Conservation (phyloP, 2,113 vertebrate genomes). For the Psammodynastes pulverulentus region DNA sequence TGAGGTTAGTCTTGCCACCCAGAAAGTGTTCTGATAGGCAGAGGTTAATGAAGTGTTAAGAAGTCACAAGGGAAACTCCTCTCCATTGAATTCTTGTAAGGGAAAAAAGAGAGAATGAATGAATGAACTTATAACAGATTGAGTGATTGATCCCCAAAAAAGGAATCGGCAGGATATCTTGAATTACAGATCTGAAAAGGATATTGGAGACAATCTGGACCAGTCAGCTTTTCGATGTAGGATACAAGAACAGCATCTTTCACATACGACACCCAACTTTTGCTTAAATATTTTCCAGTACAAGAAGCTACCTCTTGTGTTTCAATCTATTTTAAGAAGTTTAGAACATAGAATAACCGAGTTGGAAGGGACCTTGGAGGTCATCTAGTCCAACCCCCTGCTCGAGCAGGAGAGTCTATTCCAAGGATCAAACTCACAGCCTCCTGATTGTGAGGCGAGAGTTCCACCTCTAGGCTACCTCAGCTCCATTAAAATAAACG, state of each 20-base stretch:
- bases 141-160: not conserved
- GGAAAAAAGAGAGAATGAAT: not conserved
- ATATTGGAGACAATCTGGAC: not conserved
- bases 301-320: not conserved
- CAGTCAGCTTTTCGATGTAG: not conserved
- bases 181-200: not conserved
- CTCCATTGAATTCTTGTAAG: not conserved
- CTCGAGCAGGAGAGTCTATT: not conserved
- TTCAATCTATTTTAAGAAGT: not conserved
- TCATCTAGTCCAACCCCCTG: not conserved
- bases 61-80: not conserved
- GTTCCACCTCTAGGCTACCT: too few species aligned
- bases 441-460: too few species aligned
- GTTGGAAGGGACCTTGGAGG: not conserved
- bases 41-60: not conserved
- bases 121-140: not conserved
- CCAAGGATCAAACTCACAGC: too few species aligned
- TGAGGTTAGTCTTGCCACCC: not conserved
- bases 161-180: not conserved
- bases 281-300: not conserved
- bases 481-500: too few species aligned
- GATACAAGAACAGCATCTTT: not conserved
- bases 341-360: not conserved
- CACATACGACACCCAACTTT: not conserved
- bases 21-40: not conserved